A percentile compares a stretch with the other conserved stretches of the same genome.
Evolutionary conservation across 2,113 vertebrate genomes (phyloP).

Genomic region (Phyllopteryx taeniolatus): DNA sequence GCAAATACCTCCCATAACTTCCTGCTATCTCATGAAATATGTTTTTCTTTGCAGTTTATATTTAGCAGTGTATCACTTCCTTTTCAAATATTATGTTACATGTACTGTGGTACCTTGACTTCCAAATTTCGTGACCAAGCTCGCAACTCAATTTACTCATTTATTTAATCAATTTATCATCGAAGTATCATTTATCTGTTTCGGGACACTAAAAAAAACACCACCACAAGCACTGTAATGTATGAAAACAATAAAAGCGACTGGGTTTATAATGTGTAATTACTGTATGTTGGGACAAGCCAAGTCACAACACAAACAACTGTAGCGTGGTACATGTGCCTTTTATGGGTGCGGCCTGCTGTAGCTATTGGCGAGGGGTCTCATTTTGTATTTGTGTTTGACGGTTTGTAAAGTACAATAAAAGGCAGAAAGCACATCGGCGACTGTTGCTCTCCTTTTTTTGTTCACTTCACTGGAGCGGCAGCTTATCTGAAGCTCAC

Average conservation of each 20-base stretch:
- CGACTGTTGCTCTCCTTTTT: too few species aligned
- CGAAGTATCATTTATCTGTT: too few species aligned
- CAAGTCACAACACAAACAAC: too few species aligned
- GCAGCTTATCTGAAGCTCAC: background rate
- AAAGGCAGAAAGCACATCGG: background rate
- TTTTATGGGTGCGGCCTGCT: too few species aligned
- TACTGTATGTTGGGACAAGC: too few species aligned
- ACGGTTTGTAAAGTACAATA: background rate
- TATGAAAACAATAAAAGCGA: too few species aligned
- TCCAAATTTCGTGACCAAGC: background rate
- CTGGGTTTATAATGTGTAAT: too few species aligned
- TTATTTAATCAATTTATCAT: background rate
- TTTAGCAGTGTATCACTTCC: slow-evolving; percentile 83
- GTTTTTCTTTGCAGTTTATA: slow-evolving; percentile 88
- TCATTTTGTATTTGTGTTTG: background rate
- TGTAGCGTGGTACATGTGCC: too few species aligned
- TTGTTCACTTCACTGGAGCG: too few species aligned
- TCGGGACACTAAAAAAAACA: too few species aligned
- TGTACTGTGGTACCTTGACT: background rate
- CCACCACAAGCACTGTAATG: too few species aligned
- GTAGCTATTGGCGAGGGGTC: background rate
- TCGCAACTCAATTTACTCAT: background rate
- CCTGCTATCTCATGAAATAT: slow-evolving; percentile 76
- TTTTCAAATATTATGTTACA: slow-evolving; percentile 41
- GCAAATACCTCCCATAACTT: slow-evolving; percentile 73